These are phyloP conservation scores for Orchestia grillus DNA, from an alignment of 1,140 invertebrate species.

Conservation along the genomic window DNA sequence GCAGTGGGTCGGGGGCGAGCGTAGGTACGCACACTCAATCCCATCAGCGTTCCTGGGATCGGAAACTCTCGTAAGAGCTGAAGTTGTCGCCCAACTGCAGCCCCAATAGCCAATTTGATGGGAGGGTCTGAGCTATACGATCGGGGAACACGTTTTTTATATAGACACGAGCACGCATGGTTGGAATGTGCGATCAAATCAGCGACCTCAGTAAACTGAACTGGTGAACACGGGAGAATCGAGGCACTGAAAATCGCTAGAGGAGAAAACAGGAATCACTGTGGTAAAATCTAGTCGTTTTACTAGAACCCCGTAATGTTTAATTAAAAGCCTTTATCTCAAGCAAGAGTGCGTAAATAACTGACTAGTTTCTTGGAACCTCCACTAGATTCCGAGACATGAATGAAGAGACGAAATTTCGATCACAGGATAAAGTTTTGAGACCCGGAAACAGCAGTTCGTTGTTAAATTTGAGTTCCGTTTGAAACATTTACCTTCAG, in stretches of 20 bases:
- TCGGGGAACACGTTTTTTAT: background rate
- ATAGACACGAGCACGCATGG: background rate
- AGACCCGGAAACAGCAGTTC: background rate
- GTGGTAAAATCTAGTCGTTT: background rate
- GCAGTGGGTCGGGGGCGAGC: background rate
- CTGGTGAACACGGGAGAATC: background rate
- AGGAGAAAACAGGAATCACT: background rate
- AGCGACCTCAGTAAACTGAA: background rate
- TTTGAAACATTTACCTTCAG: background rate
- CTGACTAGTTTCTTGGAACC: background rate
- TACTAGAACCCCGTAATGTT: background rate
- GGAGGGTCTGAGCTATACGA: background rate
- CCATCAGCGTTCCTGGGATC: background rate
- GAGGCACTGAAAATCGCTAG: background rate
- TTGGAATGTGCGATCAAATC: slow-evolving; percentile 10
- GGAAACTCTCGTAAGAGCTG: slow-evolving; percentile 4
- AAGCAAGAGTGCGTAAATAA: background rate
- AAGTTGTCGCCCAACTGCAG: slow-evolving; percentile 42
- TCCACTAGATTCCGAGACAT: background rate
- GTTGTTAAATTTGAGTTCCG: background rate
- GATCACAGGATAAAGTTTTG: background rate
- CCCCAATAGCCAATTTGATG: slow-evolving; percentile 29
- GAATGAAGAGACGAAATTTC: background rate
- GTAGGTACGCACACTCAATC: background rate
- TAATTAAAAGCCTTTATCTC: background rate